Conservation (phyloP, 1,140 invertebrate species). For the Drosophila ohnishii region DNA sequence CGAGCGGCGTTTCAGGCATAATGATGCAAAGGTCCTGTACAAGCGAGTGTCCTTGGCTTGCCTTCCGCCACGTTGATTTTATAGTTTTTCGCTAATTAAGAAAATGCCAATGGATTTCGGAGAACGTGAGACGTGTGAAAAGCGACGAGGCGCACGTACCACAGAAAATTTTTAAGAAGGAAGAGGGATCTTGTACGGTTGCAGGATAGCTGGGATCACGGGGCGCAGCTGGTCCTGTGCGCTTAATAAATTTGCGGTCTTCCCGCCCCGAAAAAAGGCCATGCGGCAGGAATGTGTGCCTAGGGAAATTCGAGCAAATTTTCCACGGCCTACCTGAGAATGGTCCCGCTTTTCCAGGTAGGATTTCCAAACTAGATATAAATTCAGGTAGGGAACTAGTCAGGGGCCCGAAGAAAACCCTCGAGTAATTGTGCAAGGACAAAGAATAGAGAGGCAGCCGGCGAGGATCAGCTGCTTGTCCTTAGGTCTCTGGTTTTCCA, state of each 20-base stretch:
- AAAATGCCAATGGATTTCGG: slow-evolving; percentile 6
- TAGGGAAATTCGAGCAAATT: slow-evolving; percentile 57
- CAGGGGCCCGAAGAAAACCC: slow-evolving; percentile 12
- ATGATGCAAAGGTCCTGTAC: slow-evolving; percentile 17
- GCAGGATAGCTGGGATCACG: slow-evolving; percentile 24
- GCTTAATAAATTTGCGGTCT: slow-evolving; percentile 79
- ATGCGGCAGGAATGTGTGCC: slow-evolving; percentile 42
- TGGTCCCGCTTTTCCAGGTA: slow-evolving; percentile 64
- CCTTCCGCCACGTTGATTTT: slow-evolving; percentile 52
- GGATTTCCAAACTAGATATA: slow-evolving; percentile 3
- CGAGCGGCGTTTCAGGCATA: slow-evolving; percentile 27
- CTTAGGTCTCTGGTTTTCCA: background rate
- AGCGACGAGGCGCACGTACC: slow-evolving; percentile 59
- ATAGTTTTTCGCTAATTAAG: slow-evolving; percentile 72
- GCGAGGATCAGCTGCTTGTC: slow-evolving; percentile 48
- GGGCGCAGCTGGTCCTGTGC: slow-evolving; percentile 45
- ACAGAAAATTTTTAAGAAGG: slow-evolving; percentile 14
- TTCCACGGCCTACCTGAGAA: slow-evolving; percentile 59
- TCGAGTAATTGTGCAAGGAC: slow-evolving; percentile 34
- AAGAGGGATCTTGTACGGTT: slow-evolving; percentile 25
- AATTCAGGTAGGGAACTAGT: slow-evolving; percentile 44
- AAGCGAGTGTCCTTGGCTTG: slow-evolving; percentile 22
- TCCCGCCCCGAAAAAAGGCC: slow-evolving; percentile 69
- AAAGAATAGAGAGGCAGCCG: slow-evolving; percentile 46
- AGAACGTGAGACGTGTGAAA: slow-evolving; percentile 62